A percentile compares a stretch with the other conserved stretches of the same genome.
Evolutionary conservation across 2,888 invertebrate species (phyloP).

Genomic region (Caenorhabditis angaria): DNA sequence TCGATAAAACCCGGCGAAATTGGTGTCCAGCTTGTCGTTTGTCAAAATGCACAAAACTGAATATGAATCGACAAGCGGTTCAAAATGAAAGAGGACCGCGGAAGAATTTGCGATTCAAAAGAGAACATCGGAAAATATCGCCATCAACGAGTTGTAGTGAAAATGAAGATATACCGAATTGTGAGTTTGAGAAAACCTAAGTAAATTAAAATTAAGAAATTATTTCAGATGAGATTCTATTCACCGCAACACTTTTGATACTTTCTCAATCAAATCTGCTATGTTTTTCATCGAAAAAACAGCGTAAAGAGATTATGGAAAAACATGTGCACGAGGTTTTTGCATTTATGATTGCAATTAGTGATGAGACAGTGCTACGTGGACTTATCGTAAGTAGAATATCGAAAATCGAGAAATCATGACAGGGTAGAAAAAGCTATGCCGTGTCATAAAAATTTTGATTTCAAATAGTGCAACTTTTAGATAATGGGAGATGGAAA

Average conservation of each 20-base stretch:
- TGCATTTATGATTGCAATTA: constrained; percentile 24
- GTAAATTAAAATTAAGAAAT: background rate
- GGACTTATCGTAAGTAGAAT: constrained; percentile 19
- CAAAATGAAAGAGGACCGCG: constrained; percentile 85
- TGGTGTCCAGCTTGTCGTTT: constrained; percentile 88
- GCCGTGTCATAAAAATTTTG: too few species aligned
- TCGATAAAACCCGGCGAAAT: constrained; percentile 85
- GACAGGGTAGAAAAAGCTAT: too few species aligned
- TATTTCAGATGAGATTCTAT: constrained; percentile 39
- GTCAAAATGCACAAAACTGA: constrained; percentile 81
- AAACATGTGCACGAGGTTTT: constrained; percentile 23
- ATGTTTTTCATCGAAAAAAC: constrained; percentile 25
- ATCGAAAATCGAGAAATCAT: too few species aligned
- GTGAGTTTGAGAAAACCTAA: too few species aligned
- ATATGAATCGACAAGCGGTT: constrained; percentile 86
- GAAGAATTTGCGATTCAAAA: constrained; percentile 5
- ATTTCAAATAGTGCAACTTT: too few species aligned
- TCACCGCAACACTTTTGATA: constrained; percentile 22
- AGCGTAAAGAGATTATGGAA: constrained; percentile 18
- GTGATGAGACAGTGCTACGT: constrained; percentile 16
- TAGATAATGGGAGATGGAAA: too few species aligned
- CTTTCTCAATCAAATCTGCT: constrained; percentile 29
- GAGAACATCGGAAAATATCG: background rate
- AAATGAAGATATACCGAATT: background rate
- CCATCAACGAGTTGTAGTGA: constrained; percentile 1